Evolutionary conservation across 2,797 vertebrate genomes (phyloP), one percentile per base, ranked within the genome.

Genomic region (Tokudaia tokunoshimensis): DNA sequence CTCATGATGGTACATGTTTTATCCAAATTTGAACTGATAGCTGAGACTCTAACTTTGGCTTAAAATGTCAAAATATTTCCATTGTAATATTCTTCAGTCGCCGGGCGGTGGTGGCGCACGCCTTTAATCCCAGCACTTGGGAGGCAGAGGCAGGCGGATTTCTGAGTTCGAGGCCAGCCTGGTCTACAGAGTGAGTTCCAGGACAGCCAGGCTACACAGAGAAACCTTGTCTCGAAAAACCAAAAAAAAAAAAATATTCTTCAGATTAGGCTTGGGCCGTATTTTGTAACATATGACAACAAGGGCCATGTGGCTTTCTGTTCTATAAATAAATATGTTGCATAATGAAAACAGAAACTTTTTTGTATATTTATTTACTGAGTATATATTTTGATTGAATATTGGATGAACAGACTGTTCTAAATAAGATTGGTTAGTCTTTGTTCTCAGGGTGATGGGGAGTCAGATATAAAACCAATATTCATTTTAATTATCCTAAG

Each of bases 401-500:
- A 80, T 82, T 94, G 1, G 57, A 11, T 1, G 91, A n/a, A 1
- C 29, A 83, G 34, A 24, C 13, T 94, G 6, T 61, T 93, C 29
- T 79, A 87, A 94, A 44, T 81, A 82, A 89, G 47, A 59, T 44
- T 67, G 70, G 31, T 78, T 81, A 26, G 11, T 67, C 52, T 4
- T 11, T 91, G 8, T 84, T 24, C 17, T 88, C 26, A 81, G 63
- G 37, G 93, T 94, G 8, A 61, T 26, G 75, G 8, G 29, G 57
- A 55, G 13, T 74, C 26, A 83, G 17, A 80, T 96, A 29, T 50
- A 94, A 95, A 96, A 65, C 15, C 34, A 75, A 1, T 85, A 91
- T 96, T 96, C n/a, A 79, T 92, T 97, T 96, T 87, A 93, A 80
- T 95, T 94, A 86, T 96, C 44, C 57, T 82, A 55, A 89, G 26